A percentile compares a stretch with the other conserved stretches of the same genome.
These are phyloP conservation scores for Melospiza melodia DNA, from an alignment of 2,113 vertebrate genomes.

Conservation along the genomic window DNA sequence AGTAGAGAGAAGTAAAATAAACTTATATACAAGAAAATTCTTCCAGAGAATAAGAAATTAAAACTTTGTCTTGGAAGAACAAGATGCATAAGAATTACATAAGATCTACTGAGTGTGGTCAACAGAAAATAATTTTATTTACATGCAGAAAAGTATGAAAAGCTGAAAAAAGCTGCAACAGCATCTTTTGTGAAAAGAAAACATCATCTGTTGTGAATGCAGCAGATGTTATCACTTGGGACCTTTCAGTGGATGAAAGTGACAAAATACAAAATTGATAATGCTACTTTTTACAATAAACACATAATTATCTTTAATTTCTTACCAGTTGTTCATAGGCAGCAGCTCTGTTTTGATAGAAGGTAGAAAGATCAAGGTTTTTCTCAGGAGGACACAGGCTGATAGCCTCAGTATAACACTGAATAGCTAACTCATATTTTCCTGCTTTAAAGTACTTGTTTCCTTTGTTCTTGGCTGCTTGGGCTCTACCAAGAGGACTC, in stretches of 20 bases:
- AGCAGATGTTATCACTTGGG: not conserved
- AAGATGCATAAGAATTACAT: not conserved
- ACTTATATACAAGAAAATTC: not conserved
- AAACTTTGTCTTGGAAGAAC: not conserved
- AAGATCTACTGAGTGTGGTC: not conserved
- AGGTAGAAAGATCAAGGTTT: constrained; percentile 92
- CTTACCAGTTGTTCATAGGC: constrained; percentile 95
- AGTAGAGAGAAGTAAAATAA: not conserved
- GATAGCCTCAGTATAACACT: constrained; percentile 97
- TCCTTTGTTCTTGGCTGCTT: constrained; percentile 96
- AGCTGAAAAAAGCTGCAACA: not conserved
- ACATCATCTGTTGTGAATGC: not conserved
- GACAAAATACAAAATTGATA: not conserved
- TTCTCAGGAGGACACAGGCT: constrained; percentile 90
- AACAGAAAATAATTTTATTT: not conserved
- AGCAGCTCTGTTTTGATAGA: constrained; percentile 98
- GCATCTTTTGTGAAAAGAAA: not conserved
- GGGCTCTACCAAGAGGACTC: constrained; percentile 93
- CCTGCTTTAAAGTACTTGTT: constrained; percentile 98
- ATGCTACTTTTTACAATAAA: not conserved
- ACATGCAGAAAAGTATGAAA: not conserved
- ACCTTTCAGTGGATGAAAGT: not conserved
- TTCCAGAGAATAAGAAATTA: not conserved
- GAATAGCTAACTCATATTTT: constrained; percentile 96
- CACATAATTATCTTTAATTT: not conserved